These are phyloP conservation scores for Sebastes hubbsi DNA, from an alignment of 2,797 vertebrate species.

Conservation along the genomic window DNA sequence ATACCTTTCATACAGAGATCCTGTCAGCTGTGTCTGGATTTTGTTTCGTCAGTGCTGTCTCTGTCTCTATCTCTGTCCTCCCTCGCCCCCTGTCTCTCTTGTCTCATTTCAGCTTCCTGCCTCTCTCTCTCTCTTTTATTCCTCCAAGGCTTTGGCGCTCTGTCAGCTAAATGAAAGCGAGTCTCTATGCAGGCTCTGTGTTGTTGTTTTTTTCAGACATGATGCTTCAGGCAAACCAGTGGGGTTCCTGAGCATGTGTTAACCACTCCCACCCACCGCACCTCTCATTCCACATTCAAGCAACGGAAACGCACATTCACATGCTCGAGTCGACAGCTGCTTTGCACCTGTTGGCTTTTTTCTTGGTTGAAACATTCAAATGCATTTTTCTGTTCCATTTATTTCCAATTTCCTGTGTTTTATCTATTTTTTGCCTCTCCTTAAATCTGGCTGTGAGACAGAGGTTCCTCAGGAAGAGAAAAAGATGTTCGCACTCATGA, in stretches of 20 bases:
- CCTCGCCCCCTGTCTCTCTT: conserved; percentile 10
- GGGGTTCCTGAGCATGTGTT: conserved; percentile 68
- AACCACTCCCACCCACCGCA: conserved; percentile 52
- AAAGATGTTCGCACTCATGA: not conserved
- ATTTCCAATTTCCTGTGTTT: not conserved
- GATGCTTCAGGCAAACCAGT: conserved; percentile 46
- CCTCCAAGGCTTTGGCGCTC: conserved; percentile 24
- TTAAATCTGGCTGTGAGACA: not conserved
- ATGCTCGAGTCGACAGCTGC: conserved; percentile 29
- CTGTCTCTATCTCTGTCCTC: conserved; percentile 28
- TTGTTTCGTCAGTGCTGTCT: conserved; percentile 15
- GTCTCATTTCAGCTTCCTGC: conserved; percentile 31
- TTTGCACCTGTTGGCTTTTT: conserved; percentile 40
- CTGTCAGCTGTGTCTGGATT: conserved; percentile 29
- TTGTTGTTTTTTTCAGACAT: conserved; percentile 21
- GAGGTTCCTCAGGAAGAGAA: not conserved
- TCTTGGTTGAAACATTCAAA: not conserved
- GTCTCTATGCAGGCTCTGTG: conserved; percentile 30
- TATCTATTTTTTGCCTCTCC: not conserved
- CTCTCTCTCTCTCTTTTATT: conserved; percentile 19
- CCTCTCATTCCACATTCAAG: conserved; percentile 31
- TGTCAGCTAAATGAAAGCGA: conserved; percentile 49
- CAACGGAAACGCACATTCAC: conserved; percentile 6
- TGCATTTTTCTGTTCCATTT: not conserved
- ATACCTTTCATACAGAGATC: not conserved